Conservation (phyloP, 1,140 invertebrate genomes). For the Bombus consobrinus region DNA sequence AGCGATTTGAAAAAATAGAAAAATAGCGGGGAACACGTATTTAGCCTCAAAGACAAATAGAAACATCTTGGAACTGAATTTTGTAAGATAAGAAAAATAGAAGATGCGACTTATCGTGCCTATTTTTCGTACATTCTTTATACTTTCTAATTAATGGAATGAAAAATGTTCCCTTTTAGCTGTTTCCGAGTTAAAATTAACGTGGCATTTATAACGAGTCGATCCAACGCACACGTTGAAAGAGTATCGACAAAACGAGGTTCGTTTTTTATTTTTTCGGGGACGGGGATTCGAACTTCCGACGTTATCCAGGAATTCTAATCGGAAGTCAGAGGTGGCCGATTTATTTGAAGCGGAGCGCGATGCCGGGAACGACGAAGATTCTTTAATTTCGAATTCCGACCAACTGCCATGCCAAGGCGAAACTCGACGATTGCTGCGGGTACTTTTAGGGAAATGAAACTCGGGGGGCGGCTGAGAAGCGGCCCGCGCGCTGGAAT, state of each 20-base stretch:
- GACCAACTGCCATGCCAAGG: conserved; percentile 33
- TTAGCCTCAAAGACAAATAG: background rate
- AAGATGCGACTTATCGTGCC: background rate
- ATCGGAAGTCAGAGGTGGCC: background rate
- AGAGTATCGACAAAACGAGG: background rate
- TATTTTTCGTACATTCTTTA: background rate
- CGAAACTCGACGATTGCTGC: conserved; percentile 56
- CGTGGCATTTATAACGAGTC: no score
- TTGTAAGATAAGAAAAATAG: background rate
- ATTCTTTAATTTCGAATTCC: conserved; percentile 66
- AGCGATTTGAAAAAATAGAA: background rate
- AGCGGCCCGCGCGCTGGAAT: conserved; percentile 37
- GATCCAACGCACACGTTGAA: background rate
- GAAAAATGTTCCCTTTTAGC: background rate
- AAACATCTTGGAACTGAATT: background rate
- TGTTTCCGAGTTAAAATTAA: background rate
- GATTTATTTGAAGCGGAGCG: background rate
- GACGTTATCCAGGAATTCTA: conserved; percentile 5
- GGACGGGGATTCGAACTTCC: background rate
- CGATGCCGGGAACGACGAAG: conserved; percentile 12
- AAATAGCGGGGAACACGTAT: background rate
- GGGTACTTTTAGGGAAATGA: conserved; percentile 74
- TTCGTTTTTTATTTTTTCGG: conserved; percentile 6
- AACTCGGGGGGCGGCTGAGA: conserved; percentile 59
- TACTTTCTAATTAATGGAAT: background rate